Conservation (phyloP, 2,888 invertebrate genomes). For the Actias luna region DNA sequence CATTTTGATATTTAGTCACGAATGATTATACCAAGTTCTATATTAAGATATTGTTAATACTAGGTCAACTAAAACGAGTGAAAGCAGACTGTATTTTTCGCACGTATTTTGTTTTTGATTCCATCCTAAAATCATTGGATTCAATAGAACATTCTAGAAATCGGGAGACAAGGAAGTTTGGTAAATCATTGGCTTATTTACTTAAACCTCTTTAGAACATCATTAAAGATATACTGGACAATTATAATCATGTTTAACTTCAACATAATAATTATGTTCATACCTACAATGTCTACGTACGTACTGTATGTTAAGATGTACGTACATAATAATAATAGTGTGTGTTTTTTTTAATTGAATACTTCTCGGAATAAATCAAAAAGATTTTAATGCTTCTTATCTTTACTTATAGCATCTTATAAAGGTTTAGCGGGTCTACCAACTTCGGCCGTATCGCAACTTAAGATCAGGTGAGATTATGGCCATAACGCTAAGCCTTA, state of each 20-base stretch:
- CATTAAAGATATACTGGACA: background rate
- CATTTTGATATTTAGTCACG: background rate
- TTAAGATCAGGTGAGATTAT: too few species aligned
- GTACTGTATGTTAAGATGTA: too few species aligned
- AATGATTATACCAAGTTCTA: background rate
- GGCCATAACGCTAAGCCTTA: too few species aligned
- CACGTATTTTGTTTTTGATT: background rate
- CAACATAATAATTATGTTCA: too few species aligned
- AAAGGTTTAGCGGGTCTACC: too few species aligned
- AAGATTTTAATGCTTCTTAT: too few species aligned
- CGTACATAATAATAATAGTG: too few species aligned
- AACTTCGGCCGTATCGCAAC: too few species aligned
- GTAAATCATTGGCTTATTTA: background rate
- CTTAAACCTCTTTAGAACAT: background rate
- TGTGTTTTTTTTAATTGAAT: too few species aligned
- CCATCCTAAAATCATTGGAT: background rate
- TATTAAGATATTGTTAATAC: background rate
- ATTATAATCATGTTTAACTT: background rate
- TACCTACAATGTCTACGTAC: background rate
- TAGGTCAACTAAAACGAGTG: conserved; percentile 5
- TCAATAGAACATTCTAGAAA: background rate
- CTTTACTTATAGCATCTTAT: too few species aligned
- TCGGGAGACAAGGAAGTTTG: background rate
- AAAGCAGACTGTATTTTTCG: background rate
- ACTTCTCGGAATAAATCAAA: too few species aligned